Evolutionary conservation across 2,797 vertebrate species (phyloP).

Genomic region (Acropternis orthonyx): DNA sequence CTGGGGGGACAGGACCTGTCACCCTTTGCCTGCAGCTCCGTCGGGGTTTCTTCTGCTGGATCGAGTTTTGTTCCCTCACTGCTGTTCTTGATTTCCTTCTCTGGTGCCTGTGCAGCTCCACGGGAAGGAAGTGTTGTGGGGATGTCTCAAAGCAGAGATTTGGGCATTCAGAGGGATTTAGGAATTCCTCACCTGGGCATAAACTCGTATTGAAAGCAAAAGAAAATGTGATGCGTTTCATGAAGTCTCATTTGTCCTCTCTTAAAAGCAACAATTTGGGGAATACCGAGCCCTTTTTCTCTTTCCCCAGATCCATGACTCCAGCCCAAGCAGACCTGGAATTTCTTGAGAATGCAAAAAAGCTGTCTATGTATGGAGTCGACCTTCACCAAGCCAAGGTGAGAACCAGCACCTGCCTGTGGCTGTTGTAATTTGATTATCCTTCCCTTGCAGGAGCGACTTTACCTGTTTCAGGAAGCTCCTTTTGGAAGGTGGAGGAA

Average conservation of each 20-base stretch:
- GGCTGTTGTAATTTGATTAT: background rate
- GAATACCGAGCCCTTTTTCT: background rate
- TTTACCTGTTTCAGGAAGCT: background rate
- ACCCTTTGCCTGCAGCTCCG: background rate
- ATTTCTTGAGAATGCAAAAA: slow-evolving; percentile 98
- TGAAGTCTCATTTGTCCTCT: background rate
- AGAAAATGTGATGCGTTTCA: background rate
- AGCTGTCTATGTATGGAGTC: slow-evolving; percentile 97
- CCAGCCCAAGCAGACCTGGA: slow-evolving; percentile 95
- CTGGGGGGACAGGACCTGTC: background rate
- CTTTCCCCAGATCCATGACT: slow-evolving; percentile 86
- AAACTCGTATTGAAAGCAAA: background rate
- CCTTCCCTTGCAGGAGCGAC: background rate
- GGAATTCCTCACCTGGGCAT: background rate
- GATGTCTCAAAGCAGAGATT: background rate
- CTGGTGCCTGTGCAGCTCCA: background rate
- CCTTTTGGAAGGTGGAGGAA: background rate
- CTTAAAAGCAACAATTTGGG: background rate
- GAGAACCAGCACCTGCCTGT: background rate
- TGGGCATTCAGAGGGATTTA: background rate
- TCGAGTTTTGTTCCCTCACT: background rate
- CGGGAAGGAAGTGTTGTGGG: background rate
- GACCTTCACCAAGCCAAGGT: slow-evolving; percentile 98
- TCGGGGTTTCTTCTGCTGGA: background rate
- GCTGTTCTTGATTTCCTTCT: background rate